Evolutionary conservation across 2,113 vertebrate species (phyloP).

Genomic region (Podilymbus podiceps): DNA sequence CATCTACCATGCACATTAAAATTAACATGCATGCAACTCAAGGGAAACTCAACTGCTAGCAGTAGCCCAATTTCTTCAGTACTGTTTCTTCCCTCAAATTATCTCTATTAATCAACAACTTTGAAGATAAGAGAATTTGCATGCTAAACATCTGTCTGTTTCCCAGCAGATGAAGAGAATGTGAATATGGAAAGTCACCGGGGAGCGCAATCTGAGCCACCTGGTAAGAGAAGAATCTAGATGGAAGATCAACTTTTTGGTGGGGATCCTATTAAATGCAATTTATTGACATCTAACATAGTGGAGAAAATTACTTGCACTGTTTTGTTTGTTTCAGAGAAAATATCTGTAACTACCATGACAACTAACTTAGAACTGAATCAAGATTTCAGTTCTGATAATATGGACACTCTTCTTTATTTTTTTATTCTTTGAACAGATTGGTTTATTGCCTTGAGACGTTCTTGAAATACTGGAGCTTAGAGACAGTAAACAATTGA

Average conservation of each 20-base stretch:
- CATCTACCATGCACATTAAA: background rate
- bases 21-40: background rate
- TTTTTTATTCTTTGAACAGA: background rate
- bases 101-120: background rate
- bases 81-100: background rate
- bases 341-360: background rate
- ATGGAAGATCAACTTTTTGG: background rate
- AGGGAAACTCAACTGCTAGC: background rate
- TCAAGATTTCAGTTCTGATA: background rate
- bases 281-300: background rate
- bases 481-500: background rate
- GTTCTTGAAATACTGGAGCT: background rate
- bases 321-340: background rate
- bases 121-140: background rate
- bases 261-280: background rate
- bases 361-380: background rate
- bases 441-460: background rate
- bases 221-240: constrained; percentile 61
- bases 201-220: constrained; percentile 48
- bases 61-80: background rate
- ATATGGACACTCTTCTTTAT: background rate
- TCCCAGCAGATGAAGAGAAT: constrained; percentile 71
- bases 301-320: background rate
- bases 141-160: background rate
- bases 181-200: constrained; percentile 65